These are phyloP conservation scores for Promerops cafer DNA, from an alignment of 2,113 vertebrate genomes.

Conservation along the genomic window DNA sequence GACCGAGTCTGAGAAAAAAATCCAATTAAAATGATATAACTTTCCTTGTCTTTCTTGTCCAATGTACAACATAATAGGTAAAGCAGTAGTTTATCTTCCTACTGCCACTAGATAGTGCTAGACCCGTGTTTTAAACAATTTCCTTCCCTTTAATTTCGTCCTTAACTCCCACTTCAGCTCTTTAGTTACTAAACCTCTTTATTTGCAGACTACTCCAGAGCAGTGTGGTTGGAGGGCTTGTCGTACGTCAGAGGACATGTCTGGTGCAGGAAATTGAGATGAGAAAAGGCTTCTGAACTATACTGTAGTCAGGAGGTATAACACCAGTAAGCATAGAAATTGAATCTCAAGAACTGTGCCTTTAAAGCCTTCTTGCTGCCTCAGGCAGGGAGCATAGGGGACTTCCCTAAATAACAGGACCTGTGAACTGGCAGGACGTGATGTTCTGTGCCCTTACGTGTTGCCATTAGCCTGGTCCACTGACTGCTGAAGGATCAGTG, in stretches of 20 bases:
- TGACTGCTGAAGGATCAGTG: not conserved
- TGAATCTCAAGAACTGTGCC: not conserved
- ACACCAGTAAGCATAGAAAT: not conserved
- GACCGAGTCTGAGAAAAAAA: not conserved
- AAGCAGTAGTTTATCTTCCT: not conserved
- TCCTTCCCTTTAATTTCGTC: not conserved
- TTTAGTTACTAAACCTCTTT: not conserved
- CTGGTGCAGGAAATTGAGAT: constrained; percentile 6
- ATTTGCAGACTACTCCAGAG: constrained; percentile 22
- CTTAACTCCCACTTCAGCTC: not conserved
- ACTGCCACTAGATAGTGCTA: constrained; percentile 45
- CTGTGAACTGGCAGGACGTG: not conserved
- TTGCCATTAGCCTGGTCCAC: not conserved
- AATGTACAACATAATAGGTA: not conserved
- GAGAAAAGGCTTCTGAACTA: not conserved
- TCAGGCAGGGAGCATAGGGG: not conserved
- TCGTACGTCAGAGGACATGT: not conserved
- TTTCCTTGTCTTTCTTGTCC: not conserved
- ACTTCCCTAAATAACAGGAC: not conserved
- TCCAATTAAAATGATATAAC: not conserved
- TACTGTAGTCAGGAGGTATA: constrained; percentile 5
- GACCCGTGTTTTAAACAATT: not conserved
- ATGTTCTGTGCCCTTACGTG: not conserved
- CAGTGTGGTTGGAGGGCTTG: constrained; percentile 7
- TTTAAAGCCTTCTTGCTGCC: not conserved